Conservation (phyloP, 2,888 invertebrate genomes). For the Entomobrya multifasciata region DNA sequence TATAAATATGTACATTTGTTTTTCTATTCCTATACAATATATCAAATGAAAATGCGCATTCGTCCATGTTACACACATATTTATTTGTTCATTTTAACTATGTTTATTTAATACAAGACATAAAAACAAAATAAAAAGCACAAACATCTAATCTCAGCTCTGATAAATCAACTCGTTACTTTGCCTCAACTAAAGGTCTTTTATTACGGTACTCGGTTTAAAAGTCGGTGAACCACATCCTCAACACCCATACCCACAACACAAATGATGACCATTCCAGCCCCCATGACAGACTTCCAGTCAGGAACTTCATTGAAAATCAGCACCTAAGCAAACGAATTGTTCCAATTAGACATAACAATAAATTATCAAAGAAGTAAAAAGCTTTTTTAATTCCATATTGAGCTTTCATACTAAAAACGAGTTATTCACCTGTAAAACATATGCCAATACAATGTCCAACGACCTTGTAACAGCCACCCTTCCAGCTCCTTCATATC, state of each 20-base stretch:
- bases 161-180: too few relatives aligned
- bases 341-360: neutral
- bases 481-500: conserved; percentile 81
- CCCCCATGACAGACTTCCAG: conserved; percentile 81
- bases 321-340: conserved; percentile 80
- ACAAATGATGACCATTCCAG: conserved; percentile 81
- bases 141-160: too few relatives aligned
- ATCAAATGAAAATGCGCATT: too few relatives aligned
- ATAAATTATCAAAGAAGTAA: conserved; percentile 1
- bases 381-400: too few relatives aligned
- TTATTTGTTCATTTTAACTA: too few relatives aligned
- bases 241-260: conserved; percentile 82
- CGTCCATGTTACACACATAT: too few relatives aligned
- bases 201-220: conserved; percentile 76
- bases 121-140: too few relatives aligned
- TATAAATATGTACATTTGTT: too few relatives aligned
- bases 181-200: too few relatives aligned
- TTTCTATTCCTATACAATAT: too few relatives aligned
- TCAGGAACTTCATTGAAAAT: conserved; percentile 82
- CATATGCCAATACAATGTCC: conserved; percentile 82
- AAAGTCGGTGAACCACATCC: conserved; percentile 78
- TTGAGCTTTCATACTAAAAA: neutral
- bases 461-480: conserved; percentile 82
- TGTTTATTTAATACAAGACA: too few relatives aligned
- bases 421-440: conserved; percentile 81